Base-by-base conservation (phyloP, 2,113 vertebrate genomes). In the Laticauda colubrina region DNA sequence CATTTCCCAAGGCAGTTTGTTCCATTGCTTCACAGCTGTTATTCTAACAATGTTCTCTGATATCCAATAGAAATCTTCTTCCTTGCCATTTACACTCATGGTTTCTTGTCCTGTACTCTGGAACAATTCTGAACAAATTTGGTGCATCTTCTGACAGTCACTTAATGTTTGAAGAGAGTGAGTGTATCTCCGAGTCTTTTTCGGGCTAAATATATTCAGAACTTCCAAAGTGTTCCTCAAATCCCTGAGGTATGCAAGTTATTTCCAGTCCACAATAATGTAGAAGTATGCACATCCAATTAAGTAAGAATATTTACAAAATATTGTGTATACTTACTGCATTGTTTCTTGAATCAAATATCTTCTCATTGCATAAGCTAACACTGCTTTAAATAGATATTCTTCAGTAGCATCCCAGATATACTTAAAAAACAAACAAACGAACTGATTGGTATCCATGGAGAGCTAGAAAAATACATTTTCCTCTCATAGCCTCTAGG, bases 291-390 rank as follows among this genome's bases (percentile, higher is more conserved):
- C 55, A 29, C 64, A 53, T 88, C 20, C n/a, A 39, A 12, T 2
- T 14, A 69, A 93, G 59, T 81, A 93, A 94, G 87, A 88, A 93
- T 18, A 85, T 18, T 48, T 39, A 53, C 69, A 20, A 93, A 12
- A 94, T 93, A 93, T 45, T 87, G 59, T 89, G 75, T 12, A 94
- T 61, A 91, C 98, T 98, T 97, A 99, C 99, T 97, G 88, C 91
- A 97, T 99, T 20, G 91, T 23, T 90, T 96, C 96, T 54, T 96
- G 95, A 0, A 93, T 93, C 91, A 95, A 95, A 89, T 97, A 95
- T 89, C 69, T 97, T 96, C 98, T 98, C 98, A 99, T 98, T 86
- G 98, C 98, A 95, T 98, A 99, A 91, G 99, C 98, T 95, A 99
- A 92, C 92, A 98, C 96, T 0, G 99, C 98, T 97, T 95, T 98